phyloP scores from a whole-genome alignment of 1,140 invertebrate genomes.

The Mizuhopecten yessoensis region DNA sequence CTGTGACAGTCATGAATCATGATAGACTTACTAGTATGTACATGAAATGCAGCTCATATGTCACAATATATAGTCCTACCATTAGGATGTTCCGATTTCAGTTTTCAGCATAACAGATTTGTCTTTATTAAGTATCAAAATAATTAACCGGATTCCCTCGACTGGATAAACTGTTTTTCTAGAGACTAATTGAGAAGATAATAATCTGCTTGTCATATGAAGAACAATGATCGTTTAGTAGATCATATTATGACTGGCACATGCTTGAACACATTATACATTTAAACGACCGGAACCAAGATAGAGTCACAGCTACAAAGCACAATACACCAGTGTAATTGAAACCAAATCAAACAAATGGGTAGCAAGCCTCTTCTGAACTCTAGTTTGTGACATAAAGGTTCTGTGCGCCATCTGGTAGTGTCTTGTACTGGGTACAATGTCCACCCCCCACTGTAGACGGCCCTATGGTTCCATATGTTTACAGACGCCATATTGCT shows the following conservation, averaged over 20 bases:
- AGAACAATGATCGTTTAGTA: neutral
- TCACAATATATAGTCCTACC: neutral
- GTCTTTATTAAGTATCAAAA: constrained; percentile 4
- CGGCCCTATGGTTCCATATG: neutral
- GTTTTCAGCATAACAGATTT: neutral
- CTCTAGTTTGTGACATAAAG: neutral
- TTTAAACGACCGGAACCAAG: neutral
- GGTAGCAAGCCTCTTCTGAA: neutral
- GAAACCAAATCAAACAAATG: constrained; percentile 9
- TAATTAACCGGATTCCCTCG: neutral
- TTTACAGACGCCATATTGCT: constrained; percentile 32
- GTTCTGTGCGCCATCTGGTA: neutral
- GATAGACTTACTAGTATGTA: no score
- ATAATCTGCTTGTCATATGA: constrained; percentile 19
- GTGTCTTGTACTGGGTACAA: neutral
- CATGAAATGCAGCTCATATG: neutral
- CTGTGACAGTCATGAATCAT: no score
- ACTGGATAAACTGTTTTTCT: neutral
- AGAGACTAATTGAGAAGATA: neutral
- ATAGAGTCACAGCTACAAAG: neutral
- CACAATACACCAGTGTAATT: constrained; percentile 33
- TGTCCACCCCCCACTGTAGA: constrained; percentile 2
- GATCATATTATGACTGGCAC: neutral
- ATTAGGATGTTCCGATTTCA: neutral
- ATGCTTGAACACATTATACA: neutral